Conservation (phyloP, 64 coral and sea anemone species). For the Astreopora myriophthalma region DNA sequence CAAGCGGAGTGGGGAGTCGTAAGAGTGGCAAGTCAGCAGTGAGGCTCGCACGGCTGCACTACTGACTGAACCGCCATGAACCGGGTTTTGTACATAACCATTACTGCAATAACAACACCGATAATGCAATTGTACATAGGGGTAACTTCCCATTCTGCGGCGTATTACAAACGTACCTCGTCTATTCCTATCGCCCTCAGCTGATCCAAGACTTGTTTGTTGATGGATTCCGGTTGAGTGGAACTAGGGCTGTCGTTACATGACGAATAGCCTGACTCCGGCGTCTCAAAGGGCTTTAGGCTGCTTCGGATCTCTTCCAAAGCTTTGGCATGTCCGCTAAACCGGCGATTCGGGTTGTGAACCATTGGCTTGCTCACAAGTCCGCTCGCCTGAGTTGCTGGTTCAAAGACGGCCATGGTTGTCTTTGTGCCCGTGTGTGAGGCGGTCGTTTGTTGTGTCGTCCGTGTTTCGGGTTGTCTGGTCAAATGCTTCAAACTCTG, state of each 20-base stretch:
- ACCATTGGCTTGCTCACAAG: not conserved
- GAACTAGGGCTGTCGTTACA: slow-evolving; percentile 55
- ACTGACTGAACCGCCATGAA: not conserved
- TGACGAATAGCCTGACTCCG: slow-evolving; percentile 91
- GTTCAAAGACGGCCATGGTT: not conserved
- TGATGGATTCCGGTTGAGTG: slow-evolving; percentile 61
- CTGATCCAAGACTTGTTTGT: slow-evolving; percentile 74
- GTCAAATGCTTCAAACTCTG: slow-evolving; percentile 84
- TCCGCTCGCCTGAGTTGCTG: slow-evolving; percentile 15
- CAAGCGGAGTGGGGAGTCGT: too few relatives aligned
- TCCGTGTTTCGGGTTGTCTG: slow-evolving; percentile 42
- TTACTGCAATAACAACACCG: not conserved
- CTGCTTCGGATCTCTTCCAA: slow-evolving; percentile 82
- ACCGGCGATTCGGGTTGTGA: slow-evolving; percentile 46
- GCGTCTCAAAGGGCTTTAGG: slow-evolving; percentile 78
- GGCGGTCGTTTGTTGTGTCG: not conserved
- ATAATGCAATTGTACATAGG: too few relatives aligned
- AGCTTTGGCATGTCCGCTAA: slow-evolving; percentile 70
- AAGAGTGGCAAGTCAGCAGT: not conserved
- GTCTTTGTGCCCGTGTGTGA: not conserved
- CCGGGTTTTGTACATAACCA: not conserved
- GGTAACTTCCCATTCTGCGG: too few relatives aligned
- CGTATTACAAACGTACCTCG: slow-evolving; percentile 56
- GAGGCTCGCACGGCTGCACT: not conserved
- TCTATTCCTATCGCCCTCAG: slow-evolving; percentile 75